phyloP scores from a whole-genome alignment of 2,888 invertebrate species.

The Agriopis marginaria region DNA sequence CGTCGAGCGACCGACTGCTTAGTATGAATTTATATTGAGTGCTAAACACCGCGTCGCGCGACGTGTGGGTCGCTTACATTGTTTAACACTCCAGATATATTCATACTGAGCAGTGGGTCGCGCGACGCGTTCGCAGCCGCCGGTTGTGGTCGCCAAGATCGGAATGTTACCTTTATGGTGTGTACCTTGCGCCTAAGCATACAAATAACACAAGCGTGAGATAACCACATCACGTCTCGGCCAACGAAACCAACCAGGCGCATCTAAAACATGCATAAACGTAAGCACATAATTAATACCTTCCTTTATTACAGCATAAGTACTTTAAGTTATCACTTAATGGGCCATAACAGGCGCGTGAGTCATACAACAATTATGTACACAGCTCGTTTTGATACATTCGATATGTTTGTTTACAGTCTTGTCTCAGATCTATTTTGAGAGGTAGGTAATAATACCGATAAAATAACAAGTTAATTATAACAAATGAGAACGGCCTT shows the following conservation, averaged over 20 bases:
- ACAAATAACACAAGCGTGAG: background rate
- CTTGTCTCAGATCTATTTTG: slow-evolving; percentile 5
- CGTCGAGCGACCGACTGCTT: too few relatives aligned
- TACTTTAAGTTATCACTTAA: slow-evolving; percentile 28
- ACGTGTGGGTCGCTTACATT: too few relatives aligned
- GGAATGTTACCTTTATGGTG: too few relatives aligned
- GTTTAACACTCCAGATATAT: too few relatives aligned
- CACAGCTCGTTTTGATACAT: slow-evolving; percentile 26
- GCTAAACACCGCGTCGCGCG: too few relatives aligned
- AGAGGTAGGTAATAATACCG: background rate
- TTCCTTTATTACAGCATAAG: slow-evolving; percentile 32
- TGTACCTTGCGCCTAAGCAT: background rate
- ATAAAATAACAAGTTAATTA: slow-evolving; percentile 1
- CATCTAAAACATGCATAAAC: slow-evolving; percentile 8
- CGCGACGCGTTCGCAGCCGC: too few relatives aligned
- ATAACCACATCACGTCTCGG: background rate
- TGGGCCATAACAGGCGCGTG: slow-evolving; percentile 9
- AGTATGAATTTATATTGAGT: too few relatives aligned
- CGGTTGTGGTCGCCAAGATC: too few relatives aligned
- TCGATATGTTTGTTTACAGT: slow-evolving; percentile 22
- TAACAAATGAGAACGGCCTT: background rate
- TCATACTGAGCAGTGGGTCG: too few relatives aligned
- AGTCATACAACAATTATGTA: slow-evolving; percentile 29
- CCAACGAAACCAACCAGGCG: background rate
- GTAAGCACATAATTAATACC: slow-evolving; percentile 10